Percentiles rank a stretch among this genome's conserved stretches.
Evolutionary conservation across 2,888 invertebrate genomes (phyloP).

Genomic region (Pegoplata infirma): DNA sequence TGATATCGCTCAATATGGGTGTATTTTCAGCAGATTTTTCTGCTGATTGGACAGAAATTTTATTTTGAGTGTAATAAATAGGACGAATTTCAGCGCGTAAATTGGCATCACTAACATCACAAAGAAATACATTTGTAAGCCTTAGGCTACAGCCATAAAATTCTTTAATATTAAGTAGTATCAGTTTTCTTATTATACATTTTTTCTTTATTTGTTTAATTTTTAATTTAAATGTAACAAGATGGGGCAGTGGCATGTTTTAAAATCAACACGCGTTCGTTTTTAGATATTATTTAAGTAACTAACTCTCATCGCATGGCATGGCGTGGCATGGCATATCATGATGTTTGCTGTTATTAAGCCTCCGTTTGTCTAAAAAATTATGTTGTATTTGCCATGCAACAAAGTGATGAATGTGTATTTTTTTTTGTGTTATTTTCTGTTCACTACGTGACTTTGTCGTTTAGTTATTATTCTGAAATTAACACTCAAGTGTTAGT

Average conservation of each 20-base stretch:
- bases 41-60: too few relatives aligned
- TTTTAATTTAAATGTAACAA: too few relatives aligned
- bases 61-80: too few relatives aligned
- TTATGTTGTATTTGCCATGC: constrained; percentile 7
- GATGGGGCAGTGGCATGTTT: constrained; percentile 26
- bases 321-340: constrained; percentile 6
- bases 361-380: constrained; percentile 21
- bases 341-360: constrained; percentile 16
- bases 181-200: too few relatives aligned
- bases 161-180: too few relatives aligned
- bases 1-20: too few relatives aligned
- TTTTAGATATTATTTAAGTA: constrained; percentile 2
- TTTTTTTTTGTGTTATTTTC: constrained; percentile 11
- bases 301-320: constrained; percentile 2
- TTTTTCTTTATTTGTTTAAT: too few relatives aligned
- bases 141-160: too few relatives aligned
- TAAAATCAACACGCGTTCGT: constrained; percentile 21
- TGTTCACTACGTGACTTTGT: constrained; percentile 69
- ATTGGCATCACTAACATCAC: too few relatives aligned
- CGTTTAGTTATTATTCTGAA: constrained; percentile 69
- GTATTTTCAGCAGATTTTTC: too few relatives aligned
- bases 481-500: constrained; percentile 65
- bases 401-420: constrained; percentile 48
- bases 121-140: too few relatives aligned
- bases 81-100: too few relatives aligned